Base-by-base conservation (phyloP, 2,113 vertebrate genomes). In the Elephas maximus region DNA sequence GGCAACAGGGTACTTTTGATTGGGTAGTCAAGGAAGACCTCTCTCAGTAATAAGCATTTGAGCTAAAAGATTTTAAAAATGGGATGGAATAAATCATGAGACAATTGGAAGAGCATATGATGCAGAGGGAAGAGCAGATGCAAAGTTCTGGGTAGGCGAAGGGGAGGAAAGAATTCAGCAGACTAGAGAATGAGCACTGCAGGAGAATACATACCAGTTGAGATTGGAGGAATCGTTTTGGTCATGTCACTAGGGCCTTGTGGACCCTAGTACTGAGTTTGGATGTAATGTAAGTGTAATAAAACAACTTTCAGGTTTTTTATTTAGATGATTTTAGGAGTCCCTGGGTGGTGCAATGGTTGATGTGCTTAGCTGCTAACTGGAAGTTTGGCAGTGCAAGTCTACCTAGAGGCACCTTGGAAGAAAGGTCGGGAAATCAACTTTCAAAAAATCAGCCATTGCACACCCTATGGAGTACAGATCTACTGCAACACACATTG, bases 21-120 rank as follows among this genome's bases (percentile, higher is more conserved):
- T 63, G 74, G 7, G 14, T 93, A 90, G 30, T 90, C 67, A 87
- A 48, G 82, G 76, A 65, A 78, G 53, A 87, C 11, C 18, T 82
- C 51, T 63, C 14, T 45, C 15, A 76, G 48, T 6, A 69, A 14
- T 89, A 73, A 90, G 90, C 12, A 45, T 48, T 83, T 78, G 76
- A 28, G 30, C 30, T 93, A n/a, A 65, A n/a, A 65, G 17, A 65
- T 78, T 93, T 86, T 90, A 94, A 73, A 90, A 44, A 81, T 71
- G 48, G 28, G 8, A 63, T 81, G 7, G 11, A 92, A 77, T 76
- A 3, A 18, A 60, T 79, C 17, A 24, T 9, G 5, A 87, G 44
- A 28, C 44, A 3, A 0, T 9, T 92, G 53, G 14, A 6, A 51
- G 18, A 73, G 5, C 48, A 33, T 45, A 21, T 82, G 30, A 63